phyloP scores from a whole-genome alignment of 2,888 invertebrate genomes.

The Drosophila birchii region DNA sequence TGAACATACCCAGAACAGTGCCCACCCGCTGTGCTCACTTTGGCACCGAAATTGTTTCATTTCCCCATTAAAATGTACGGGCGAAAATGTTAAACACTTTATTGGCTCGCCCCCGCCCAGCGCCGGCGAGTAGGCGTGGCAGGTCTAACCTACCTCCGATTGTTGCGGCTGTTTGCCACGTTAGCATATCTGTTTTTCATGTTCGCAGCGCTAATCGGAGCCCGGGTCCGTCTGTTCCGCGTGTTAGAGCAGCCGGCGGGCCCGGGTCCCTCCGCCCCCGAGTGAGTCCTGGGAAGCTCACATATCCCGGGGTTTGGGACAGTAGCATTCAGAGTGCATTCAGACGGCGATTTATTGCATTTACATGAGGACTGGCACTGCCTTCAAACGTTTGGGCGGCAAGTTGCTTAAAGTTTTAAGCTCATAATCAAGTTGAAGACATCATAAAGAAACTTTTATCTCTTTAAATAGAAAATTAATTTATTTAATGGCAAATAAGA shows the following conservation, averaged over 20 bases:
- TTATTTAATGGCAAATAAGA: neutral
- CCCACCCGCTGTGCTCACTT: constrained; percentile 13
- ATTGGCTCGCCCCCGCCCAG: constrained; percentile 57
- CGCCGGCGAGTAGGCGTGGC: constrained; percentile 23
- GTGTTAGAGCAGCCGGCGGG: constrained; percentile 6
- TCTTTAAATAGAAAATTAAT: neutral
- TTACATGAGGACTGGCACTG: constrained; percentile 1
- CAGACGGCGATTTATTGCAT: constrained; percentile 28
- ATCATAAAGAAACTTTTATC: too few species aligned
- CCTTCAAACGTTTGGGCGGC: neutral
- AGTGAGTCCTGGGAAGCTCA: neutral
- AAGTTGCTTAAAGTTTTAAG: neutral
- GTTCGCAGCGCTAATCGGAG: constrained; percentile 74
- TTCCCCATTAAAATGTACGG: constrained; percentile 75
- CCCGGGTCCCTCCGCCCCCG: neutral
- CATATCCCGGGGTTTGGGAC: constrained; percentile 13
- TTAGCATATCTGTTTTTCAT: constrained; percentile 75
- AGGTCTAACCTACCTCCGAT: constrained; percentile 37
- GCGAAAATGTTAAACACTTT: constrained; percentile 72
- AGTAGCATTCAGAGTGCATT: constrained; percentile 23
- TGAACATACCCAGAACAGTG: neutral
- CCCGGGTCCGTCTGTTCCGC: constrained; percentile 37
- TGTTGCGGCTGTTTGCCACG: constrained; percentile 73
- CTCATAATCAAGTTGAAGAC: neutral
- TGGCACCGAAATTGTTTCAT: constrained; percentile 70